phyloP scores from a whole-genome alignment of 2,797 vertebrate genomes.

The Epinephelus malabaricus region DNA sequence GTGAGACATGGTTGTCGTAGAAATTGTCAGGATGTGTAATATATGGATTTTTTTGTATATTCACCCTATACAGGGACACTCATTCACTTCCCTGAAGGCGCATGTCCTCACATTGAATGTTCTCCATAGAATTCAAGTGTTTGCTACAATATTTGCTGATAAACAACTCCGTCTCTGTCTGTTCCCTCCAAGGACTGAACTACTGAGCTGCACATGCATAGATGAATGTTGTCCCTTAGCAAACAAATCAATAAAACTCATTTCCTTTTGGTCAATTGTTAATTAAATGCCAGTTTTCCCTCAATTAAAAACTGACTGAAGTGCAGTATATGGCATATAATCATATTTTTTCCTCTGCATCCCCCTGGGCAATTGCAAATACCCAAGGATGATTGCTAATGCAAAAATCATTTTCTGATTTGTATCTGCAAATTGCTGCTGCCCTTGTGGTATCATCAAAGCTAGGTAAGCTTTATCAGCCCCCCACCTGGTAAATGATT shows the following conservation, averaged over 20 bases:
- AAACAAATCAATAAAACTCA: constrained; percentile 87
- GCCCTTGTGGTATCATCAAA: constrained; percentile 74
- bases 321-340: constrained; percentile 73
- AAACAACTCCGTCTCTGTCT: constrained; percentile 63
- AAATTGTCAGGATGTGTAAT: constrained; percentile 1
- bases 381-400: constrained; percentile 68
- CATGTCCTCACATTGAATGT: constrained; percentile 26
- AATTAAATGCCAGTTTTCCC: constrained; percentile 84
- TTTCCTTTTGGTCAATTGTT: constrained; percentile 86
- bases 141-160: constrained; percentile 68
- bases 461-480: constrained; percentile 70
- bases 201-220: constrained; percentile 57
- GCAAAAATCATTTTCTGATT: constrained; percentile 77
- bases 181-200: constrained; percentile 53
- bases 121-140: constrained; percentile 45
- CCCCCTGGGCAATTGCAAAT: constrained; percentile 58
- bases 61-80: constrained; percentile 7
- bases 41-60: constrained; percentile 20
- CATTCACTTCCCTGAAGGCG: constrained; percentile 20
- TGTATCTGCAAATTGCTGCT: constrained; percentile 77
- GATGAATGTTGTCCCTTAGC: constrained; percentile 73
- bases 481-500: constrained; percentile 73
- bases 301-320: constrained; percentile 82
- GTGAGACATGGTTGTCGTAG: neutral
- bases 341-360: constrained; percentile 68